These are phyloP conservation scores for Falco columbarius DNA, from an alignment of 2,797 vertebrate species.

Conservation along the genomic window DNA sequence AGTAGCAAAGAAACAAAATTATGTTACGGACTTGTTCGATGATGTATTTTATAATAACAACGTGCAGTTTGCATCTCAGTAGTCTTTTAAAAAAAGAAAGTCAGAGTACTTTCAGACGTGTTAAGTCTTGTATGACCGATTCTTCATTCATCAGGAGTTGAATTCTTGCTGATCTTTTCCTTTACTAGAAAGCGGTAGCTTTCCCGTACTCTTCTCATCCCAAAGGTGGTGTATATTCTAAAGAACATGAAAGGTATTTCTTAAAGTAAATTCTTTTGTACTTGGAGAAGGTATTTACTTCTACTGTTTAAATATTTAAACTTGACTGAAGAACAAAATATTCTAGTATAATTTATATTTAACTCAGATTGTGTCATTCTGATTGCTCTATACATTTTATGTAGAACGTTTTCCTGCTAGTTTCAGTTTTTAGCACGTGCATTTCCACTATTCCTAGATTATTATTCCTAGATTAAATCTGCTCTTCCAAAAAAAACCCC, in stretches of 20 bases:
- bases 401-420: background rate
- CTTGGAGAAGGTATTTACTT: background rate
- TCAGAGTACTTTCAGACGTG: background rate
- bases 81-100: background rate
- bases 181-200: background rate
- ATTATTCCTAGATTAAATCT: background rate
- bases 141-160: background rate
- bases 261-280: background rate
- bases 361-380: background rate
- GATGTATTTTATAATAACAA: background rate
- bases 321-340: background rate
- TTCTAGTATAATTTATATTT: background rate
- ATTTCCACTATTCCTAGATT: background rate
- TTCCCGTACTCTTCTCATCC: background rate
- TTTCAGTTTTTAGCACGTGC: background rate
- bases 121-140: background rate
- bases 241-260: constrained; percentile 18
- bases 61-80: background rate
- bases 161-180: background rate
- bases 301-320: background rate
- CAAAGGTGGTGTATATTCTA: background rate
- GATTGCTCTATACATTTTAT: background rate
- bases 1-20: background rate
- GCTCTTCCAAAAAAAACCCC: background rate
- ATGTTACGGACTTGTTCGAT: background rate